Conservation (phyloP, 2,888 invertebrate genomes). For the Biston betularia region DNA sequence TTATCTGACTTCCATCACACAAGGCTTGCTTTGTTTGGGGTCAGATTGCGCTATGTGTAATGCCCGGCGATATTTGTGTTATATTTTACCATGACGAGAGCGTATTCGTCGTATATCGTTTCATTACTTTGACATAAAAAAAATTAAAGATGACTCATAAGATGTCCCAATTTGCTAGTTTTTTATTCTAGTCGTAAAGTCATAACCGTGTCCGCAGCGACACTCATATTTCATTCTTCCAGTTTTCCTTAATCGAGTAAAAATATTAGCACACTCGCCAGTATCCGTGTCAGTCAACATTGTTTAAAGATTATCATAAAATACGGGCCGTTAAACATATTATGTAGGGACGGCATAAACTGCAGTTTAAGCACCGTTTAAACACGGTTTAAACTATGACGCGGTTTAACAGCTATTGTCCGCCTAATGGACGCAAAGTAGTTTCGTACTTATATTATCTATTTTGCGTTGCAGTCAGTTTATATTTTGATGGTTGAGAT, state of each 20-base stretch:
- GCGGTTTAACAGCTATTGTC: slow-evolving; percentile 36
- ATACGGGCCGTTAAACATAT: slow-evolving; percentile 43
- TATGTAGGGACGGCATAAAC: slow-evolving; percentile 30
- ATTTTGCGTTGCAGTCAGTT: slow-evolving; percentile 3
- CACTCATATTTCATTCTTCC: slow-evolving; percentile 12
- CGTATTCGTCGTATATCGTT: no score
- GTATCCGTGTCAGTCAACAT: slow-evolving; percentile 30
- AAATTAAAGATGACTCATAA: background rate
- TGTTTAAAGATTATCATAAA: slow-evolving; percentile 49
- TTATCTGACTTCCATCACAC: no score
- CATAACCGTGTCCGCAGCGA: slow-evolving; percentile 7
- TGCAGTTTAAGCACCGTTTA: slow-evolving; percentile 25
- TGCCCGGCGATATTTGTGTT: no score
- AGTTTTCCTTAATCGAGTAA: slow-evolving; percentile 31
- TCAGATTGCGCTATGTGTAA: no score
- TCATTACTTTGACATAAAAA: no score
- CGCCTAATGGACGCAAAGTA: slow-evolving; percentile 24
- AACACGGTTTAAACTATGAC: slow-evolving; percentile 30
- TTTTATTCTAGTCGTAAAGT: slow-evolving; percentile 18
- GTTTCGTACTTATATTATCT: slow-evolving; percentile 6
- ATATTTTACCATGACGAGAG: no score
- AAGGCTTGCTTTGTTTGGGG: no score
- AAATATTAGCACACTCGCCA: slow-evolving; percentile 28
- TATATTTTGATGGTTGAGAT: background rate
- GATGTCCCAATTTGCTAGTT: background rate